These are phyloP conservation scores for human DNA, from an alignment of 2,113 vertebrate species.

Conservation along the genomic window GRCh38 chr12:107565001-107565500, in stretches of 20 bases:
- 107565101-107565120: neutral
- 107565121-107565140: neutral
- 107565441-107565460: neutral
- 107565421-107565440: neutral
- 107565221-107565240: neutral
- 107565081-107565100: neutral
- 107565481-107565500: neutral
- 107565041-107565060: neutral
- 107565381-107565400: neutral
- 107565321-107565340: neutral
- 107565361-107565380: neutral
- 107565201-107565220: neutral
- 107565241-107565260: too few species aligned
- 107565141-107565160: rapidly evolving
- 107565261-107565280: neutral
- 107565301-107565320: neutral
- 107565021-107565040: neutral
- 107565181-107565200: neutral
- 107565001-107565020: neutral
- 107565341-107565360: neutral
- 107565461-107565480: neutral
- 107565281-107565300: neutral
- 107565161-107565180: neutral
- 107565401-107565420: neutral
- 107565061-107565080: neutral